These are phyloP conservation scores for Mergus octosetaceus DNA, from an alignment of 2,797 vertebrate species.

Conservation along the genomic window DNA sequence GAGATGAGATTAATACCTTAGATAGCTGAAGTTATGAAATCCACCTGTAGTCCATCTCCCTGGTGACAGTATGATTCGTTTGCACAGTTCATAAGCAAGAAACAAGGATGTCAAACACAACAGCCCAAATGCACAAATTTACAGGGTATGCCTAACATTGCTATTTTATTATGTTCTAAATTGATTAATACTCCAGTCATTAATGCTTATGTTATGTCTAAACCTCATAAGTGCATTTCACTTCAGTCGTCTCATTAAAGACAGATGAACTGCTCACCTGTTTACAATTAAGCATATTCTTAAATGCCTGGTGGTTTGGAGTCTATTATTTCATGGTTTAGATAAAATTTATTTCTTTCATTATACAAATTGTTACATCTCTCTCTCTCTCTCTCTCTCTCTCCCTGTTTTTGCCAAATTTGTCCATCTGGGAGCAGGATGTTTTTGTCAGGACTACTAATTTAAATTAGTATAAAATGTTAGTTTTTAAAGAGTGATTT, in stretches of 20 bases:
- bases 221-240: background rate
- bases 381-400: background rate
- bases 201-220: background rate
- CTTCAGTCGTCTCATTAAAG: background rate
- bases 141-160: background rate
- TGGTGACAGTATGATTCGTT: background rate
- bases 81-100: background rate
- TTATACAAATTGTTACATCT: background rate
- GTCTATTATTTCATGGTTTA: background rate
- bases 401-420: background rate
- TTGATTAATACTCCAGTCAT: background rate
- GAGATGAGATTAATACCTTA: background rate
- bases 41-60: constrained; percentile 23
- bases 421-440: constrained; percentile 12
- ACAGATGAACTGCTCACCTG: background rate
- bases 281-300: constrained; percentile 3
- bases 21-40: background rate
- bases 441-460: background rate
- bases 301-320: background rate
- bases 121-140: background rate
- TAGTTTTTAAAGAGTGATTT: background rate
- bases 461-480: background rate
- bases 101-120: background rate
- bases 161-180: background rate
- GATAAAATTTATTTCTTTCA: background rate